Percentiles rank a stretch among this genome's conserved stretches.
Conservation (phyloP, 2,888 invertebrate genomes). For the Cynaeus angustus region DNA sequence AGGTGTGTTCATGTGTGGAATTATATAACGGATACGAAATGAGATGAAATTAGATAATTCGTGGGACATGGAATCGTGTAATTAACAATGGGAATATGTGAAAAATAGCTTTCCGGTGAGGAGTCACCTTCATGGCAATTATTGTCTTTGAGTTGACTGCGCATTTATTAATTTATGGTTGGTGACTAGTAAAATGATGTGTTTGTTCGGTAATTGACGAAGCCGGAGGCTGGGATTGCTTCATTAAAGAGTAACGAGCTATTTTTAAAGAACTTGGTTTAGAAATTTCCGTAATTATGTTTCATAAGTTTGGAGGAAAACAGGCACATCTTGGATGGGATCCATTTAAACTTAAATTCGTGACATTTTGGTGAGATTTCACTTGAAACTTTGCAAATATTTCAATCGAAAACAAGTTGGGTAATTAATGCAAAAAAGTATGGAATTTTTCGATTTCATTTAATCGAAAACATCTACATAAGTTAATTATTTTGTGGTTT, state of each 20-base stretch:
- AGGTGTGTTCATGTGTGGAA: slow-evolving; percentile 15
- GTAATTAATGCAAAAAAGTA: too few species aligned
- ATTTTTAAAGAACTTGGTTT: neutral
- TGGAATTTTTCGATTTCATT: too few species aligned
- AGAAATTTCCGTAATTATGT: too few species aligned
- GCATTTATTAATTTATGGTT: slow-evolving; percentile 20
- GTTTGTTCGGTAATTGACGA: neutral
- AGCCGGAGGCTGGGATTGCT: neutral
- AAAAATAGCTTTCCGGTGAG: slow-evolving; percentile 36
- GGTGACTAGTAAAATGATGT: slow-evolving; percentile 3
- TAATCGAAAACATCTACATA: too few species aligned
- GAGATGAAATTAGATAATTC: slow-evolving; percentile 20
- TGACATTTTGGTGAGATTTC: too few species aligned
- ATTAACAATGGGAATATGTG: slow-evolving; percentile 33
- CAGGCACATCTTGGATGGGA: too few species aligned
- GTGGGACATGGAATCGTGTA: slow-evolving; percentile 12
- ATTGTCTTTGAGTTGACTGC: slow-evolving; percentile 20
- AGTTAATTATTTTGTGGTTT: too few species aligned
- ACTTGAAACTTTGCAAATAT: too few species aligned
- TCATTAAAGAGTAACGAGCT: neutral
- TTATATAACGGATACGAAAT: slow-evolving; percentile 8
- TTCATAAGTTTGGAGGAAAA: too few species aligned
- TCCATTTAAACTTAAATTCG: too few species aligned
- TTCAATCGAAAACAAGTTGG: too few species aligned
- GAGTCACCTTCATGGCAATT: slow-evolving; percentile 37